Evolutionary conservation across 1,140 invertebrate genomes (phyloP), one percentile per base, ranked within the genome.

Genomic region (Eumeta japonica): DNA sequence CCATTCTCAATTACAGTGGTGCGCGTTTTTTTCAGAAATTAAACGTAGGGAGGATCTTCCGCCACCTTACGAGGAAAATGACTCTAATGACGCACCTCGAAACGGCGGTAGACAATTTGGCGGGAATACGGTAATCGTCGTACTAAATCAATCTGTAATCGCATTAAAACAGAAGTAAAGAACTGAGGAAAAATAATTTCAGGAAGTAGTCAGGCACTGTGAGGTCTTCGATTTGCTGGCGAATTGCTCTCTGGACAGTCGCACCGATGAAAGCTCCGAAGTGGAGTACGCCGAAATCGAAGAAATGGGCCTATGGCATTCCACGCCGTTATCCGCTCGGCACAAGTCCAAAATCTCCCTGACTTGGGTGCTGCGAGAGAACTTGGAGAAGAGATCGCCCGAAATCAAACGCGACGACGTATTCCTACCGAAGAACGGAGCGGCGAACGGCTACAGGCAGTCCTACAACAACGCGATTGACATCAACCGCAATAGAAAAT

Each of bases 301-400:
- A 46, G 70, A 71, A 3, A 76, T 76, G 74, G 74, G 74, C 35
- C 52, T 74, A 13, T 75, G 71, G 65, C 70, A 74, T 33, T 71
- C 74, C 7, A 66, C 71, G 18, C 63, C 73, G n/a, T 47, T 76
- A 16, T 46, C 64, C 9, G 61, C 63, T 30, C 48, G 64, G 31
- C 77, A 81, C 47, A 79, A 82, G 46, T 84, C 84, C 37, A 84
- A 84, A 61, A 82, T 85, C 57, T 84, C 83, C 27, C 62, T 86
- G 27, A 85, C 83, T 10, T 85, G 84, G 83, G 82, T 85, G 33
- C 60, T 86, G 5, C 78, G 81, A 41, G 80, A 82, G 32, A 81
- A 83, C 35, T 58, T 77, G 11, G 75, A 79, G 14, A 58, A 53
- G 37, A 17, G 44, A 35, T 61, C 76, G 18, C 60, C 68, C 24